These are phyloP conservation scores for Musca domestica DNA, from an alignment of 1,140 invertebrate genomes.

Conservation along the genomic window DNA sequence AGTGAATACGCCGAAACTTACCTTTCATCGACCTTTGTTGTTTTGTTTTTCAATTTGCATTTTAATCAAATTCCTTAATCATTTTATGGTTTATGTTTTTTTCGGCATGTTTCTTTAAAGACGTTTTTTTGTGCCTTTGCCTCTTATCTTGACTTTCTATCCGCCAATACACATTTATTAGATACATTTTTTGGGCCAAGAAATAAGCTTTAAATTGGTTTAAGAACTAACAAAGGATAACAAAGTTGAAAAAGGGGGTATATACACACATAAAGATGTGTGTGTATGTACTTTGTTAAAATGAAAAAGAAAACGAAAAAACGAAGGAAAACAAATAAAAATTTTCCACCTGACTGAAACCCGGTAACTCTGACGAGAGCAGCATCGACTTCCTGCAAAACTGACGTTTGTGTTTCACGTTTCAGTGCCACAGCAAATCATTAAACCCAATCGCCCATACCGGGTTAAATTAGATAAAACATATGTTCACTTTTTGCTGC, in stretches of 20 bases:
- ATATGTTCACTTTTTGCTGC: constrained; percentile 8
- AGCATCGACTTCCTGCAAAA: constrained; percentile 1
- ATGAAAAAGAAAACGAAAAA: not conserved
- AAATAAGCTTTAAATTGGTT: not conserved
- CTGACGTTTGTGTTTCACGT: not conserved
- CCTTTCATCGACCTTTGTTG: not conserved
- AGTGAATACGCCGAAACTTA: not conserved
- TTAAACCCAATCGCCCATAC: constrained; percentile 16
- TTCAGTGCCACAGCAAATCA: not conserved
- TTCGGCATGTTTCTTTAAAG: not conserved
- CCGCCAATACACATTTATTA: not conserved
- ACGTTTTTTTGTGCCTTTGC: not conserved
- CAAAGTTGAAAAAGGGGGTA: too few species aligned
- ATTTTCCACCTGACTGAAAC: constrained; percentile 15
- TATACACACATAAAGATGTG: too few species aligned
- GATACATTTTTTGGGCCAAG: not conserved
- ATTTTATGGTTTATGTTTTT: constrained; percentile 7
- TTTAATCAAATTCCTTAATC: constrained; percentile 17
- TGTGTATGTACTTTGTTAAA: not conserved
- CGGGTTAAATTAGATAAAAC: constrained; percentile 15
- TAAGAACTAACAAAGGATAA: not conserved
- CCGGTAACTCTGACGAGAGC: not conserved
- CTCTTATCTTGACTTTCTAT: not conserved
- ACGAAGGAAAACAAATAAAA: constrained; percentile 13
- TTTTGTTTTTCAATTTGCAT: constrained; percentile 6